Base-by-base conservation (phyloP, 2,888 invertebrate species). In the Hirtodrosophila alboralis region DNA sequence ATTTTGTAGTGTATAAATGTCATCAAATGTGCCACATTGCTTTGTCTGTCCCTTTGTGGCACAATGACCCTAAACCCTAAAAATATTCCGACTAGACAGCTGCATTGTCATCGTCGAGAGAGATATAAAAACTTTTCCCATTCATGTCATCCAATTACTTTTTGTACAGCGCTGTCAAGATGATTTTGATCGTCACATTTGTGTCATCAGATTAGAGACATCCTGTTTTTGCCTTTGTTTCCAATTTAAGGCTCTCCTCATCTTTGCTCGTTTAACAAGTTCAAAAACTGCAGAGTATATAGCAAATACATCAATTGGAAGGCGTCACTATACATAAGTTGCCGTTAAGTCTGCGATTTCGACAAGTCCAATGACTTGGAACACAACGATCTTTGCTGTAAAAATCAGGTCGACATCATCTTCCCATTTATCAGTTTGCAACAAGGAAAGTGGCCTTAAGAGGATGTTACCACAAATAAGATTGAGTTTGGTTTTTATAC, bases 301-400 rank as follows among this genome's bases (percentile, higher is more conserved):
- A 30, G 44, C 26, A 37, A 60, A 23, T 31, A 9, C 43, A 57
- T 45, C 74, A 33, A 47, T 27, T 57, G 41, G 41, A 13, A 61
- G 63, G 75, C 69, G 64, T 75, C 75, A 65, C 57, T 61, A 75
- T n/a, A n/a, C n/a, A n/a, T 58, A 58, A 53, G 70, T 65, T 81
- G 83, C 83, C 78, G 67, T 83, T 78, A 73, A 78, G 83, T 75
- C 79, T 81, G 66, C 70, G 44, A 58, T 75, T 76, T 60, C 43
- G 59, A 49, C 75, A 63, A 78, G 70, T 78, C 77, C 78, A n/a
- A n/a, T n/a, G n/a, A n/a, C n/a, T 73, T 36, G 48, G 48, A 27
- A 23, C n/a, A n/a, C n/a, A n/a, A 33, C 34, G 54, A 48, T 60
- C 43, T 7, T 7, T 21, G 34, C 3, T 36, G 47, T 41, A 21